Evolutionary conservation across 1,140 invertebrate species (phyloP).

Genomic region (Bicyclus anynana): DNA sequence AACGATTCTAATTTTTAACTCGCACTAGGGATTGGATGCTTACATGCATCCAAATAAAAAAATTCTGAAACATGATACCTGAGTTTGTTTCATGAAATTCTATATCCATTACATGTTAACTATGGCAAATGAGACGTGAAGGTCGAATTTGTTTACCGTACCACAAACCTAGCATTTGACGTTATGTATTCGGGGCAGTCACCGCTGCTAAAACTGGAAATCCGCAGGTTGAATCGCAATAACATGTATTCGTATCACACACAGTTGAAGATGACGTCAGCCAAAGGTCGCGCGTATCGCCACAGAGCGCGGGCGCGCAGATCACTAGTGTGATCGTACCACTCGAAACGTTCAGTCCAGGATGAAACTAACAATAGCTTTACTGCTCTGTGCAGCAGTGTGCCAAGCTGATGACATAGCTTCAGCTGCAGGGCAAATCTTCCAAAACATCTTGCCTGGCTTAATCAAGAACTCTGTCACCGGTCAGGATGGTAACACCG

Average conservation of each 20-base stretch:
- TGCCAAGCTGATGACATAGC: slow-evolving; percentile 55
- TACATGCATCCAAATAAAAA: too few relatives aligned
- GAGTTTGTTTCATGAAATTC: background rate
- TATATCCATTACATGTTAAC: background rate
- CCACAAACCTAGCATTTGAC: slow-evolving; percentile 31
- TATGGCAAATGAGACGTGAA: slow-evolving; percentile 21
- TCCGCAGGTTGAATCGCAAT: slow-evolving; percentile 58
- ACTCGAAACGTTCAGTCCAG: slow-evolving; percentile 47
- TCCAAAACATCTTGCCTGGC: slow-evolving; percentile 64
- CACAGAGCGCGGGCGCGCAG: slow-evolving; percentile 39
- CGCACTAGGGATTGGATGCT: too few relatives aligned
- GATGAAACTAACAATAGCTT: slow-evolving; percentile 49
- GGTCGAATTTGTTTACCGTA: slow-evolving; percentile 51
- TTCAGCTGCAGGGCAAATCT: slow-evolving; percentile 65
- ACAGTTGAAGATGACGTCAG: slow-evolving; percentile 55
- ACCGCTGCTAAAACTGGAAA: slow-evolving; percentile 56
- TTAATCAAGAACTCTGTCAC: slow-evolving; percentile 56
- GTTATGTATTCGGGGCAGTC: slow-evolving; percentile 47
- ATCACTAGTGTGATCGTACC: slow-evolving; percentile 63
- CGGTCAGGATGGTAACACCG: slow-evolving; percentile 54
- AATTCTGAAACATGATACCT: background rate
- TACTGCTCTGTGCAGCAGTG: slow-evolving; percentile 40
- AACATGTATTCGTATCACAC: slow-evolving; percentile 49
- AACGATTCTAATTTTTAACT: too few relatives aligned
- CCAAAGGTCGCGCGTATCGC: slow-evolving; percentile 62